Evolutionary conservation across 2,113 vertebrate genomes (phyloP).

Genomic region (Pleuronectes platessa): DNA sequence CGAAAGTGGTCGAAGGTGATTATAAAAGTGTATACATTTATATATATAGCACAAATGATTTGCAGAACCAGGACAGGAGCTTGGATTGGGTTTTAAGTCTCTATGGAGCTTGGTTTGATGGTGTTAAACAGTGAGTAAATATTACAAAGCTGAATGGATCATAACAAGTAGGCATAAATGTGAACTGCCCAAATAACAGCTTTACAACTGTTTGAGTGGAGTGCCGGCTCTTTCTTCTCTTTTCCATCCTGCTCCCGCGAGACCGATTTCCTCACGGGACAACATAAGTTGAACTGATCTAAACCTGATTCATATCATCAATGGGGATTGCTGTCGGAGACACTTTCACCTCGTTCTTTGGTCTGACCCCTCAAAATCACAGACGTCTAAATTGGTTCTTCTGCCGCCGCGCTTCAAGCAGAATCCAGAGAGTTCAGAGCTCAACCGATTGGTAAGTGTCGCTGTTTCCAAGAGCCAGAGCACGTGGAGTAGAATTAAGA

Average conservation of each 20-base stretch:
- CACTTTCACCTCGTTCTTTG: conserved; percentile 45
- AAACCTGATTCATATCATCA: conserved; percentile 49
- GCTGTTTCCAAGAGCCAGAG: conserved; percentile 28
- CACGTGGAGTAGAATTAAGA: conserved; percentile 51
- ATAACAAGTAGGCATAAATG: conserved; percentile 52
- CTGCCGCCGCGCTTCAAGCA: conserved; percentile 23
- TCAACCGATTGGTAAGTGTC: conserved; percentile 36
- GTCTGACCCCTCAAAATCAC: conserved; percentile 30
- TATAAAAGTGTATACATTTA: conserved; percentile 47
- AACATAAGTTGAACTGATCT: conserved; percentile 31
- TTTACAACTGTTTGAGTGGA: conserved; percentile 37
- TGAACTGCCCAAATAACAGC: conserved; percentile 57
- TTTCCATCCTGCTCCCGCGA: conserved; percentile 23
- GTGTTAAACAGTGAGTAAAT: conserved; percentile 52
- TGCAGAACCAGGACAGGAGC: conserved; percentile 50
- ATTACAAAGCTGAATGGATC: conserved; percentile 55
- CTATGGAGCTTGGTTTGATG: conserved; percentile 50
- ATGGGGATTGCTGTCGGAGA: conserved; percentile 12
- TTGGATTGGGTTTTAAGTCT: conserved; percentile 53
- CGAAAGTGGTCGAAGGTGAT: conserved; percentile 49
- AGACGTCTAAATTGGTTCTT: conserved; percentile 30
- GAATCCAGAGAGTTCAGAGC: conserved; percentile 57
- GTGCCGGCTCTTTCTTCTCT: conserved; percentile 7
- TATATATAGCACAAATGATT: conserved; percentile 46
- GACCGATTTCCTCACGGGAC: conserved; percentile 48